Percentiles rank a stretch among this genome's conserved stretches.
Evolutionary conservation across 1,140 invertebrate species (phyloP).

Genomic region (Caligus rogercresseyi): DNA sequence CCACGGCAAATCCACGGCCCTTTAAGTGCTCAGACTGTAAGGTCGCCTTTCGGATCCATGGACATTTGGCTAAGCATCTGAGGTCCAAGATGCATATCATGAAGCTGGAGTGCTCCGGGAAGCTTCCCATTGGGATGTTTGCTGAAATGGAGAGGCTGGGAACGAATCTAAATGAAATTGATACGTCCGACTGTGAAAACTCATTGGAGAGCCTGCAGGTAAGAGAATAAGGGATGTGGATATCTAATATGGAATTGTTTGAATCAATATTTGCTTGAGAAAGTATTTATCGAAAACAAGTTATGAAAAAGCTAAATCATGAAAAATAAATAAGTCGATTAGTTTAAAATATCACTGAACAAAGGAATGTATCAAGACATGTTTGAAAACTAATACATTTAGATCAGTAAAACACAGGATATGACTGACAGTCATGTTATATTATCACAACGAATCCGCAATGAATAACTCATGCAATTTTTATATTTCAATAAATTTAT

Average conservation of each 20-base stretch:
- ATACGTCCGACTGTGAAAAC: slow-evolving; percentile 81
- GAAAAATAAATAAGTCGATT: neutral
- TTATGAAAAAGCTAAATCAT: too few species aligned
- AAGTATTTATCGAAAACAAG: neutral
- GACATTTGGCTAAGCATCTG: slow-evolving; percentile 86
- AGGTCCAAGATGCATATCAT: slow-evolving; percentile 92
- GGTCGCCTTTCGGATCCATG: slow-evolving; percentile 86
- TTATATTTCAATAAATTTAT: too few species aligned
- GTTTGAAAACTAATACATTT: too few species aligned
- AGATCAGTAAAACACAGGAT: too few species aligned
- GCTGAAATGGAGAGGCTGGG: slow-evolving; percentile 80
- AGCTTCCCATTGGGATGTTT: slow-evolving; percentile 85
- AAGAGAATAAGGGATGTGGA: too few species aligned
- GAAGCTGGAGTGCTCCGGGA: slow-evolving; percentile 74
- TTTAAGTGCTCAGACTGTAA: slow-evolving; percentile 90
- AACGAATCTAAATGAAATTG: slow-evolving; percentile 74
- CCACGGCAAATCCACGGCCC: slow-evolving; percentile 70
- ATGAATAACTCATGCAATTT: too few species aligned
- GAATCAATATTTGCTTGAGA: too few species aligned
- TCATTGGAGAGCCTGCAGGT: slow-evolving; percentile 65
- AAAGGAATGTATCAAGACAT: too few species aligned
- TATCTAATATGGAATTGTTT: too few species aligned
- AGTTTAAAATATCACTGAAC: slow-evolving; percentile 21
- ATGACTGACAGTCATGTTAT: too few species aligned
- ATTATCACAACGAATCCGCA: too few species aligned